Conservation (phyloP, 2,797 vertebrate genomes). For the Pseudochirops corinnae region DNA sequence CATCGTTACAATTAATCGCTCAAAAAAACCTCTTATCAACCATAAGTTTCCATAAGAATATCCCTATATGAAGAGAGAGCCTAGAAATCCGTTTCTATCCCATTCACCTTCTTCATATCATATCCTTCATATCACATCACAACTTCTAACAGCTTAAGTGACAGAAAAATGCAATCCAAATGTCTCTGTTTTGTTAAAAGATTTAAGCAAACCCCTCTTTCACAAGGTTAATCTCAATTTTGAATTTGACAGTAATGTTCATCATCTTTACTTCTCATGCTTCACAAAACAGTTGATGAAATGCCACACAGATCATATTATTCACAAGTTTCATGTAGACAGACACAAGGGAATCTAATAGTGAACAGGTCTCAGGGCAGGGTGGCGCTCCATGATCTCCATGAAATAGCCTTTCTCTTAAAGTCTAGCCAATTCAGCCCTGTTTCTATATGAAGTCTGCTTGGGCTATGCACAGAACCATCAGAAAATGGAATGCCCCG, state of each 20-base stretch:
- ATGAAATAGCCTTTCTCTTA: neutral
- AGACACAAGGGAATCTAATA: constrained; percentile 1
- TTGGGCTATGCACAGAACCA: neutral
- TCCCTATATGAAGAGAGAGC: neutral
- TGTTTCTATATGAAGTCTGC: constrained; percentile 15
- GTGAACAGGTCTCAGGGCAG: neutral
- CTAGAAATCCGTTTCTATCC: constrained; percentile 36
- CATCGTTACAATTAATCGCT: constrained; percentile 46
- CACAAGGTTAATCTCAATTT: constrained; percentile 52
- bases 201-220: constrained; percentile 40
- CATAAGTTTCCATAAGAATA: rapidly evolving
- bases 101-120: neutral
- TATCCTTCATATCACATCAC: neutral
- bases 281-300: constrained; percentile 56
- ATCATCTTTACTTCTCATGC: constrained; percentile 68
- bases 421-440: constrained; percentile 18
- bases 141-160: neutral
- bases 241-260: constrained; percentile 67
- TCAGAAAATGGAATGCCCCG: neutral
- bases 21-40: constrained; percentile 38
- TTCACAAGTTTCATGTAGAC: constrained; percentile 5
- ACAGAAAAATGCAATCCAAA: constrained; percentile 53
- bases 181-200: constrained; percentile 54
- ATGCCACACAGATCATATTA: constrained; percentile 49
- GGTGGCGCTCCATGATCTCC: constrained; percentile 29